These are phyloP conservation scores for Oxycera nigricornis DNA, from an alignment of 2,888 invertebrate species.

Conservation along the genomic window DNA sequence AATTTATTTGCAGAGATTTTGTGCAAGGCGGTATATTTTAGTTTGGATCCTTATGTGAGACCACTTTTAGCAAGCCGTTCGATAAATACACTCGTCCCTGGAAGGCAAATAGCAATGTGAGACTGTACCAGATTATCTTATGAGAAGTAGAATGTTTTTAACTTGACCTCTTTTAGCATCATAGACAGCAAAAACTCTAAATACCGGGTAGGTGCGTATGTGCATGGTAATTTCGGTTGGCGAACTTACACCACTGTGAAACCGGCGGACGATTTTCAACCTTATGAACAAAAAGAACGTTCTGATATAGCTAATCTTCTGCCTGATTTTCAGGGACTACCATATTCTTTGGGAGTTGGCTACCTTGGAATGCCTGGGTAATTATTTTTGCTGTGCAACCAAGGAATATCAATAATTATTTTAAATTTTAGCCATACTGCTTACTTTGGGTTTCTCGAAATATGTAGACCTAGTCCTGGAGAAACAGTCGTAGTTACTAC, in stretches of 20 bases:
- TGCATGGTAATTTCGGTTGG: slow-evolving; percentile 69
- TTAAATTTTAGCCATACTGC: slow-evolving; percentile 69
- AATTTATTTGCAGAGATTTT: slow-evolving; percentile 65
- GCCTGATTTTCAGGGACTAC: slow-evolving; percentile 68
- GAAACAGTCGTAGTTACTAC: slow-evolving; percentile 78
- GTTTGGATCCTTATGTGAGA: slow-evolving; percentile 78
- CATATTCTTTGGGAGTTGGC: slow-evolving; percentile 71
- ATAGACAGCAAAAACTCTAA: slow-evolving; percentile 70
- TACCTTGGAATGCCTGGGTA: slow-evolving; percentile 77
- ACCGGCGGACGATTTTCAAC: slow-evolving; percentile 52
- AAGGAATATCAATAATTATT: background rate
- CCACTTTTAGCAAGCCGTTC: slow-evolving; percentile 66
- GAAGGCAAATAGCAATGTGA: slow-evolving; percentile 75
- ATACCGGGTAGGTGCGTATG: slow-evolving; percentile 70
- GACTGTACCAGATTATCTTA: slow-evolving; percentile 55
- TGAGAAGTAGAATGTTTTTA: background rate
- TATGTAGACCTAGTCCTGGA: slow-evolving; percentile 74
- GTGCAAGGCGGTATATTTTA: slow-evolving; percentile 71
- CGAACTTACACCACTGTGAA: slow-evolving; percentile 58
- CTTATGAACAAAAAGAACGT: slow-evolving; percentile 44
- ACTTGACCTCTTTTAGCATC: slow-evolving; percentile 63
- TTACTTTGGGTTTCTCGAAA: slow-evolving; percentile 75
- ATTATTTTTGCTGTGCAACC: slow-evolving; percentile 49
- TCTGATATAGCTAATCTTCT: slow-evolving; percentile 59
- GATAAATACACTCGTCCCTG: slow-evolving; percentile 71